A percentile compares a stretch with the other conserved stretches of the same genome.
phyloP scores from a whole-genome alignment of 1,140 invertebrate genomes.

The Aphidius gifuensis region DNA sequence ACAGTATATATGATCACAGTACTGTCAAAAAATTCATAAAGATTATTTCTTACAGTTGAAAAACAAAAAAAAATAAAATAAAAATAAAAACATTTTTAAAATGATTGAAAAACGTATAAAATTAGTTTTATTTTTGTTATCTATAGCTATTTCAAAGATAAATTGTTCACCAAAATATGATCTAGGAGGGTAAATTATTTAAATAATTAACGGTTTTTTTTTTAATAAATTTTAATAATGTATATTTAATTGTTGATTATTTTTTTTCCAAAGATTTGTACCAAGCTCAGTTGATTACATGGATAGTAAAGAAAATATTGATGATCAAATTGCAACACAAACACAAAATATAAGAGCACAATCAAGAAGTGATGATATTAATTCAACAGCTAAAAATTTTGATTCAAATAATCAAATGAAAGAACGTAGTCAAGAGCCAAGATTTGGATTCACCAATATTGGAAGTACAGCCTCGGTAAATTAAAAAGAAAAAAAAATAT shows the following conservation, averaged over 20 bases:
- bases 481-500: slow-evolving; percentile 8
- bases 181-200: slow-evolving; percentile 41
- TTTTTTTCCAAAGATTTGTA: slow-evolving; percentile 39
- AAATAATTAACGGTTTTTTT: background rate
- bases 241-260: background rate
- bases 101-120: slow-evolving; percentile 18
- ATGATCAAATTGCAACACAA: slow-evolving; percentile 46
- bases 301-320: slow-evolving; percentile 42
- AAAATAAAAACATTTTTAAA: background rate
- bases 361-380: slow-evolving; percentile 12
- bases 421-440: slow-evolving; percentile 45
- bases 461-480: slow-evolving; percentile 39
- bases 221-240: too few species aligned
- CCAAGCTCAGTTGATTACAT: slow-evolving; percentile 39
- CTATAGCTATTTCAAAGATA: slow-evolving; percentile 23
- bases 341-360: slow-evolving; percentile 30
- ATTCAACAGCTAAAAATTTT: slow-evolving; percentile 26
- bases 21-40: slow-evolving; percentile 13
- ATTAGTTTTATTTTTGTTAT: slow-evolving; percentile 16
- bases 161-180: slow-evolving; percentile 45
- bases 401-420: slow-evolving; percentile 33
- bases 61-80: background rate
- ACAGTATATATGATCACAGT: slow-evolving; percentile 28
- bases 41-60: slow-evolving; percentile 5
- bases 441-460: slow-evolving; percentile 49